phyloP scores from a whole-genome alignment of 2,113 vertebrate species.

The Myxocyprinus asiaticus region DNA sequence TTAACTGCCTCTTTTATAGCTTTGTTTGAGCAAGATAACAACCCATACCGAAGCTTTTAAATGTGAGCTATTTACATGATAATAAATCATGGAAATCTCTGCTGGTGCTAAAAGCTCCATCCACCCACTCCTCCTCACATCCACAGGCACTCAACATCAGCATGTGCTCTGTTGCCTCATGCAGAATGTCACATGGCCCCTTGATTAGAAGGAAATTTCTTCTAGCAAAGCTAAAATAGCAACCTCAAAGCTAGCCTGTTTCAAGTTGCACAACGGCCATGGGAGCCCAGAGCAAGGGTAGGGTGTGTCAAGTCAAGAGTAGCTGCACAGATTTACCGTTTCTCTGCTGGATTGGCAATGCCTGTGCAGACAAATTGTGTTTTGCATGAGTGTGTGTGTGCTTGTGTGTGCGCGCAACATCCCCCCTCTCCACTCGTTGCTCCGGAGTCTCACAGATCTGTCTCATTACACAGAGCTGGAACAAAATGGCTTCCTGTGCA shows the following conservation, averaged over 20 bases:
- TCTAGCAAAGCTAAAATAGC: constrained; percentile 74
- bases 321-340: constrained; percentile 22
- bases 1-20: constrained; percentile 14
- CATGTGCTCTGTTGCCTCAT: constrained; percentile 71
- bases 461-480: constrained; percentile 47
- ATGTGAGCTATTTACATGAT: constrained; percentile 9
- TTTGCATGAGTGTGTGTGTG: neutral
- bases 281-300: constrained; percentile 38
- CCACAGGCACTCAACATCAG: constrained; percentile 58
- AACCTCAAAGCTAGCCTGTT: constrained; percentile 68
- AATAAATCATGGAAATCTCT: neutral
- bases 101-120: constrained; percentile 53
- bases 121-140: constrained; percentile 48
- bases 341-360: constrained; percentile 36
- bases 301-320: constrained; percentile 38
- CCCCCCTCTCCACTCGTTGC: constrained; percentile 21
- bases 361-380: neutral
- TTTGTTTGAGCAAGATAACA: constrained; percentile 46
- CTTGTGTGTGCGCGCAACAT: constrained; percentile 12
- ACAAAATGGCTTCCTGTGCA: constrained; percentile 58
- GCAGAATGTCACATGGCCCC: constrained; percentile 76
- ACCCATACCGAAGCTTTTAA: constrained; percentile 50
- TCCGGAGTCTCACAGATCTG: constrained; percentile 41
- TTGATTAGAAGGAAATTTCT: constrained; percentile 72
- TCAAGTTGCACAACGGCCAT: constrained; percentile 66